Evolutionary conservation across 2,888 invertebrate species (phyloP), one percentile per base, ranked within the genome.

Genomic region (Acanthopleura granulata): DNA sequence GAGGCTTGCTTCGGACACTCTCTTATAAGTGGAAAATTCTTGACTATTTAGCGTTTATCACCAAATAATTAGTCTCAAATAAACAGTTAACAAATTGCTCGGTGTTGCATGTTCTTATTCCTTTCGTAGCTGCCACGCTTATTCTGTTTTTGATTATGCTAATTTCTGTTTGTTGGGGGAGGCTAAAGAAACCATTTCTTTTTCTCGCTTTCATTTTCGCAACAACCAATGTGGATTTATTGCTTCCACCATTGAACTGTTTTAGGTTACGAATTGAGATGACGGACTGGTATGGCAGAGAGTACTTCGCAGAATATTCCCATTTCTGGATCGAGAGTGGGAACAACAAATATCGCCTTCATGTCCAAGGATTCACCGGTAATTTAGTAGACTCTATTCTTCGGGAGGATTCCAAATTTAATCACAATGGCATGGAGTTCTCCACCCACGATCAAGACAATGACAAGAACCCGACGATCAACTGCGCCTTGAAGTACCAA

Each of bases 321-420:
- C 71, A 49, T 49, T 71, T 71, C 49, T 71, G 71, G 71, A 49
- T 71, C 71, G 71, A 71, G 18, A 49, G 25, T 25, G 71, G 1
- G 25, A 18, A 40, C 9, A 25, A 49, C 40, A 49, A 40, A 27
- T 71, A 6, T 18, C 30, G 49, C 15, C 71, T 71, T 16, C 71
- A 71, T 18, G 40, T 71, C 16, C n/a, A n/a, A 18, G 71, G 71
- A 15, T 71, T 71, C 16, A 71, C 71, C 16, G 71, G 71, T 22
- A 71, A 71, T 49, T 18, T 71, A n/a, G 49, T 49, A 15, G 50
- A 71, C 16, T 40, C 71, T 4, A 18, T 71, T 1, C 16, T 49
- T 18, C 40, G 71, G 4, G 50, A 49, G 18, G 71, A 18, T 6
- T 22, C n/a, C 40, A 29, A 27, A 14, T 71, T n/a, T 27, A 49